Evolutionary conservation across 1,140 invertebrate species (phyloP), one percentile per base, ranked within the genome.

Genomic region (Luehdorfia chinensis): DNA sequence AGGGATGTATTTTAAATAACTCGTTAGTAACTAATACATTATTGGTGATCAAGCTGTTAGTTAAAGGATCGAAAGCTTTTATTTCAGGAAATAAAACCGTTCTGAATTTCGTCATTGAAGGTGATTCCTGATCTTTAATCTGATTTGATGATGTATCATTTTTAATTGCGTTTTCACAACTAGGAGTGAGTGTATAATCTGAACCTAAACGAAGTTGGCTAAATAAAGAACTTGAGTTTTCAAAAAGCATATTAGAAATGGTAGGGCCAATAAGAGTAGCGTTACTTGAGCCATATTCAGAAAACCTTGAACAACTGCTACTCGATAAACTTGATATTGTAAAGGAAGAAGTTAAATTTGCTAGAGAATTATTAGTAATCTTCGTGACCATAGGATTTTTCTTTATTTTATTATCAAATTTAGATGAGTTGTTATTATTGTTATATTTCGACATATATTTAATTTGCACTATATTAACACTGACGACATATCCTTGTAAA

Each of bases 151-250:
- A n/a, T 2, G 23, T 39, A 7, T 39, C 36, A 14, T 23, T 25
- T 25, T 8, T n/a, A 30, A 30, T 25, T 6, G 39, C 3, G 2
- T 30, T 43, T 16, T 52, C 52, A 12, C 47, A 50, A 16, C 48
- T 53, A 0, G 33, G 33, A 39, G 23, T 57, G 18, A 69, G 41
- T 30, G 54, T 59, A 13, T 34, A 21, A 16, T 56, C 47, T 28
- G 62, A 66, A 15, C 41, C 39, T 1, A 25, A 16, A 8, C 36
- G 50, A 9, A 49, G 44, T 48, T 52, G 37, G 34, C 66, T 53
- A 28, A 50, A 66, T 55, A 59, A 36, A 5, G 59, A 70, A 49
- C 56, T 70, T 9, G 55, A 65, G 31, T 44, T 53, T 21, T 46
- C 55, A 33, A 65, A 61, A 19, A 43, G 23, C 4, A 28, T 43